These are phyloP conservation scores for Anoura caudifer DNA, from an alignment of 2,113 vertebrate genomes.

Conservation along the genomic window DNA sequence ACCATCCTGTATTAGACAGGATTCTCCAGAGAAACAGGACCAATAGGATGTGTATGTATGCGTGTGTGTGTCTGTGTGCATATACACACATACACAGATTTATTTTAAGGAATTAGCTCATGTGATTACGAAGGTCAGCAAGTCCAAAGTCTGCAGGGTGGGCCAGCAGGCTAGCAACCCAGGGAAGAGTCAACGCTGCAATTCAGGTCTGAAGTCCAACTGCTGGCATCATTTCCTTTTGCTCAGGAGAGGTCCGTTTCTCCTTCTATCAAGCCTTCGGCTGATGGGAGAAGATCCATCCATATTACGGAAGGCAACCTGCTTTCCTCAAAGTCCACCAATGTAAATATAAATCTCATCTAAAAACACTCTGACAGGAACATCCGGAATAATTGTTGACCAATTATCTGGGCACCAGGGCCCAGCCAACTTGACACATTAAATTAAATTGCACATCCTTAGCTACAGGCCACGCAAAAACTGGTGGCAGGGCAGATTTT, in stretches of 20 bases:
- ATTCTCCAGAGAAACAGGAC: background rate
- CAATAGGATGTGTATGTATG: background rate
- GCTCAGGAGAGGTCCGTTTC: background rate
- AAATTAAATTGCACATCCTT: background rate
- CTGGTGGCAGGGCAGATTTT: background rate
- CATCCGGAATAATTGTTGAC: background rate
- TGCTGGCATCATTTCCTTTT: background rate
- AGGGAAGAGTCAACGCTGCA: background rate
- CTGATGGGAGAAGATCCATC: background rate
- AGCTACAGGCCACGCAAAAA: background rate
- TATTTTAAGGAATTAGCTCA: background rate
- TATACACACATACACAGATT: background rate
- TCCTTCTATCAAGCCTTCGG: background rate
- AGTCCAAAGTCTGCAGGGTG: background rate
- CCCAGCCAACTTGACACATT: background rate
- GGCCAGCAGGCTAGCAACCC: background rate
- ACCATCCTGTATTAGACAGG: background rate
- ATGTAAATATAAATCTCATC: background rate
- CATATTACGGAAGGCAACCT: background rate
- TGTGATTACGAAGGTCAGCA: background rate
- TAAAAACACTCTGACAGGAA: background rate
- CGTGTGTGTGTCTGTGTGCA: too few species aligned
- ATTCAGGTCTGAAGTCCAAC: background rate
- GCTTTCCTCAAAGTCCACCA: background rate
- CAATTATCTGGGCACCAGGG: background rate